A percentile compares a stretch with the other conserved stretches of the same genome.
Conservation (phyloP, 2,888 invertebrate genomes). For the Hydrotaea cyrtoneurina region DNA sequence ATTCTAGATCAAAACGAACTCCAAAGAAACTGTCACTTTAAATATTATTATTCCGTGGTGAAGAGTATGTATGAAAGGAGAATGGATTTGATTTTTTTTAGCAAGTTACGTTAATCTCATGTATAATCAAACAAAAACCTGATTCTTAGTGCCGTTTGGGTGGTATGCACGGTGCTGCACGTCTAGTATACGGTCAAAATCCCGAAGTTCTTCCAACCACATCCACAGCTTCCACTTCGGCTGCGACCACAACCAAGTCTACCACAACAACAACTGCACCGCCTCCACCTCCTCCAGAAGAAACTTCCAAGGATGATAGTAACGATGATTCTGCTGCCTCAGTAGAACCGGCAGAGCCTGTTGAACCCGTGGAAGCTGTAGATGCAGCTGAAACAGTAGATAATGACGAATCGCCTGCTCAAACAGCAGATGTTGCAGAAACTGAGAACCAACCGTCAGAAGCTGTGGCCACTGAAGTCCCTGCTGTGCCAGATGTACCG, state of each 20-base stretch:
- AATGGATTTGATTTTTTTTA: constrained; percentile 4
- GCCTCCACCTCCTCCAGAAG: constrained; percentile 48
- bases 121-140: constrained; percentile 51
- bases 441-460: constrained; percentile 34
- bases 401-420: constrained; percentile 20
- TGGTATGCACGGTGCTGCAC: constrained; percentile 82
- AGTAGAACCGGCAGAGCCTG: constrained; percentile 5
- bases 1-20: no score
- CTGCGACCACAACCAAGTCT: constrained; percentile 69
- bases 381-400: constrained; percentile 27
- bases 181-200: constrained; percentile 82
- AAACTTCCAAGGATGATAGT: constrained; percentile 71
- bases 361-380: neutral
- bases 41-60: no score
- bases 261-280: constrained; percentile 66
- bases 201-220: constrained; percentile 81
- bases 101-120: neutral
- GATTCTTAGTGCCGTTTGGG: constrained; percentile 63
- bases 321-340: constrained; percentile 42
- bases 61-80: neutral
- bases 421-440: constrained; percentile 34
- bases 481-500: constrained; percentile 32
- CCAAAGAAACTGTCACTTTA: no score
- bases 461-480: constrained; percentile 24
- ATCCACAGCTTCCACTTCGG: constrained; percentile 73